phyloP scores from a whole-genome alignment of 2,888 invertebrate genomes.

The Eurytoma californica region DNA sequence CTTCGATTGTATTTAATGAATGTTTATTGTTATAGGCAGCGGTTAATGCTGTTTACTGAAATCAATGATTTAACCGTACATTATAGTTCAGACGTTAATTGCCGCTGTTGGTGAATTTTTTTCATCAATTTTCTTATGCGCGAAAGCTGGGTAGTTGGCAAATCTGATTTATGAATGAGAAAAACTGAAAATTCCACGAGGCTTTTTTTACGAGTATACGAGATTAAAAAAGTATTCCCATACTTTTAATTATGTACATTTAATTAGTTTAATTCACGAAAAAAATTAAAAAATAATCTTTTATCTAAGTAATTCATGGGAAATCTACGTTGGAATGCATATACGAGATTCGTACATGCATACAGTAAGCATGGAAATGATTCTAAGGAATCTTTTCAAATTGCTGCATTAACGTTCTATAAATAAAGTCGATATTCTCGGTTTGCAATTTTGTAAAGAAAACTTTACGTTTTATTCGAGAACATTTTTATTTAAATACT shows the following conservation, averaged over 20 bases:
- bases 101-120: too few species aligned
- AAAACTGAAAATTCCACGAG: not conserved
- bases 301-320: constrained; percentile 24
- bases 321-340: constrained; percentile 34
- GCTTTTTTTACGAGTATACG: not conserved
- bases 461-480: too few species aligned
- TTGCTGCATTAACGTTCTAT: constrained; percentile 15
- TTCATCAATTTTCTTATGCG: too few species aligned
- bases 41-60: too few species aligned
- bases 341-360: not conserved
- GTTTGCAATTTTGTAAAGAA: not conserved
- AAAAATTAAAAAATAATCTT: constrained; percentile 38
- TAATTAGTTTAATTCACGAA: constrained; percentile 20
- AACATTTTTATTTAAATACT: not conserved
- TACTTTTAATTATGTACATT: not conserved
- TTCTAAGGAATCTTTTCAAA: not conserved
- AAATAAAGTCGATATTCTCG: constrained; percentile 6
- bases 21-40: too few species aligned
- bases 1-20: too few species aligned
- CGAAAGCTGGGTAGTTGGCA: not conserved
- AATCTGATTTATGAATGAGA: not conserved
- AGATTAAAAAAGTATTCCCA: constrained; percentile 34
- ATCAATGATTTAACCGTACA: too few species aligned
- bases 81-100: too few species aligned
- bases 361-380: constrained; percentile 25